Conservation (phyloP, 2,797 vertebrate genomes). For the Peromyscus nudipes region DNA sequence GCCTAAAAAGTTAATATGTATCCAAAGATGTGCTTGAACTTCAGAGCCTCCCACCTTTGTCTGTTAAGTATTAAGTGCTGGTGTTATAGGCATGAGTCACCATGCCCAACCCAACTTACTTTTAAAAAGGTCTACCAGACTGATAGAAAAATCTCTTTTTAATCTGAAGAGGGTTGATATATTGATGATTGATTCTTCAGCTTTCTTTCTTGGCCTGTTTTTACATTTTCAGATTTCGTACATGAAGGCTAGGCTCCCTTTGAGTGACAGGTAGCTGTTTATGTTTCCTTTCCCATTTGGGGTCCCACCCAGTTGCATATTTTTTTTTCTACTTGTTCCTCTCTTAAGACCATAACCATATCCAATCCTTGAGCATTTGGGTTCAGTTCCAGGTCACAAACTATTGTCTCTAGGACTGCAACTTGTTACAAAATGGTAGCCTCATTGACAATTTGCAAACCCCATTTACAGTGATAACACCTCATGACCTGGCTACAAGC, state of each 20-base stretch:
- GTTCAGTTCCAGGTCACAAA: background rate
- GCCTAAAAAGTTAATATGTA: background rate
- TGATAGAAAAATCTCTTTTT: background rate
- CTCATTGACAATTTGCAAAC: background rate
- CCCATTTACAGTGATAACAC: background rate
- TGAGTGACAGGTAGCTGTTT: background rate
- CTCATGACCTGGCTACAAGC: background rate
- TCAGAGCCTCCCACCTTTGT: background rate
- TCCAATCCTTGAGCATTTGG: background rate
- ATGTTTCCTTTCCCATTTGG: background rate
- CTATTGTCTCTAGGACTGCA: background rate
- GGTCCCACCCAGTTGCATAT: background rate
- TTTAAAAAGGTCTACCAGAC: background rate
- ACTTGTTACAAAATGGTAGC: background rate
- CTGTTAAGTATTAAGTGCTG: background rate
- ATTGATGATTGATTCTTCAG: background rate
- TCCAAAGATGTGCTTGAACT: background rate
- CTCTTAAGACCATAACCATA: background rate
- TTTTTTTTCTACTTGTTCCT: background rate
- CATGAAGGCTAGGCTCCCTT: background rate
- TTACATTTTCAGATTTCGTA: background rate
- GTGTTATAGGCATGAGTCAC: background rate
- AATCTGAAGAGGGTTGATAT: constrained; percentile 4
- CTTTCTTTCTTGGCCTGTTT: background rate
- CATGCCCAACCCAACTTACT: background rate